A percentile compares a stretch with the other conserved stretches of the same genome.
These are phyloP conservation scores for Climacteris rufus DNA, from an alignment of 2,113 vertebrate species.

Conservation along the genomic window DNA sequence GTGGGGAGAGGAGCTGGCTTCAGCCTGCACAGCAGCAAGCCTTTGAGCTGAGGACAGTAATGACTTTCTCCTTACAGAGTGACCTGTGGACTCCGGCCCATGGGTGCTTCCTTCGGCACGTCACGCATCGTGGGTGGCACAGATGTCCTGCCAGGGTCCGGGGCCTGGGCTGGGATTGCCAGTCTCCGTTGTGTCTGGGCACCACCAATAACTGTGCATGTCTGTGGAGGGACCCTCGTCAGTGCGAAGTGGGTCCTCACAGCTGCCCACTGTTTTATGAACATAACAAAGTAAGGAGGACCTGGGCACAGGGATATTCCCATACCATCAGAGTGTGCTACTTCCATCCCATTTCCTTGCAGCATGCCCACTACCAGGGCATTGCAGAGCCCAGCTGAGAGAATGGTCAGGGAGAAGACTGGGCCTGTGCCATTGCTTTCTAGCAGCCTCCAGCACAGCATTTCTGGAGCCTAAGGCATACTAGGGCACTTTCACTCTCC, in stretches of 20 bases:
- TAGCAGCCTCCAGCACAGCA: background rate
- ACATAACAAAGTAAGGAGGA: background rate
- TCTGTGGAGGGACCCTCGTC: constrained; percentile 18
- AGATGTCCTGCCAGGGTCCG: background rate
- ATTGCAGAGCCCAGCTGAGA: background rate
- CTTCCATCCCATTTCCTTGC: background rate
- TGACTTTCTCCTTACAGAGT: background rate
- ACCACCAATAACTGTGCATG: rapidly evolving
- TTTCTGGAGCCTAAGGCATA: rapidly evolving
- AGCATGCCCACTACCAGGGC: no score
- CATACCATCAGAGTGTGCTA: rapidly evolving
- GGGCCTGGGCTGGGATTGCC: background rate
- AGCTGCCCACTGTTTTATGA: constrained; percentile 1
- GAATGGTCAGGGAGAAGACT: background rate
- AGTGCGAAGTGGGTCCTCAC: background rate
- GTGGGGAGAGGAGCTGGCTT: background rate
- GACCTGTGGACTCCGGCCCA: background rate
- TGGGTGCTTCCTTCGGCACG: rapidly evolving
- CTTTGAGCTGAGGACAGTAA: background rate
- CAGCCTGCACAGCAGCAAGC: background rate
- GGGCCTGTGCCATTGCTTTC: background rate
- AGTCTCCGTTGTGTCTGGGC: background rate
- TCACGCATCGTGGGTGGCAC: background rate
- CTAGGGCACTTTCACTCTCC: rapidly evolving
- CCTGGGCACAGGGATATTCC: rapidly evolving